Base-by-base conservation (phyloP, 2,797 vertebrate genomes). In the Paedocypris micromegethes region DNA sequence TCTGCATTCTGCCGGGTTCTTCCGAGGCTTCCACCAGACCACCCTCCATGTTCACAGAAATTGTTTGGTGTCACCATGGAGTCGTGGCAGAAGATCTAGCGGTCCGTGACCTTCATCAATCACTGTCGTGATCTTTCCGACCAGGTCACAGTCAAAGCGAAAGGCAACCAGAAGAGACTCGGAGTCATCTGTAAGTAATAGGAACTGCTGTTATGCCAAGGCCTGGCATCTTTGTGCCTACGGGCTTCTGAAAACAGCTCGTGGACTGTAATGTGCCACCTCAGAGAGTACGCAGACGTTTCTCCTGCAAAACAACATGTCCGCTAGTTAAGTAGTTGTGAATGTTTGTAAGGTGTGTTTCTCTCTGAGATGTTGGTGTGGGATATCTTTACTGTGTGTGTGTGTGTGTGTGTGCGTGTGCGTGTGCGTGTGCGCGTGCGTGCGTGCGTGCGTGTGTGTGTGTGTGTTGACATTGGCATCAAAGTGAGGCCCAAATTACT, bases 71-170 rank as follows among this genome's bases (percentile, higher is more conserved):
- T 61, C 44, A 23, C 38, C 5, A n/a, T 45, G 41, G 37, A 67
- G 23, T 23, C 23, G 23, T 23, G 23, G 48, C 47, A 56, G 61
- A 54, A 46, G 9, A 54, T 45, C 47, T 40, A 41, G 8, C 39
- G 39, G 49, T 68, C 49, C 9, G 9, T 50, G 9, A 48, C 55
- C 58, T 51, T 39, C 54, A 66, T 61, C 43, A 66, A 38, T 55
- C 64, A 56, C 23, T 48, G 44, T 64, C 64, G 23, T 6, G 9
- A 47, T 37, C 39, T 56, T 48, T 66, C 4, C 41, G 6, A 48
- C 6, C 48, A 71, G 68, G 61, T 56, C 72, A 79, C 75, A 81
- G 79, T 78, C 77, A 76, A 77, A 49, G 64, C 70, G 70, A 81
- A 7, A 69, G 46, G 62, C 50, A 53, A 57, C 43, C 63, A 69